A percentile compares a stretch with the other conserved stretches of the same genome.
Evolutionary conservation across 1,140 invertebrate genomes (phyloP).

Genomic region (Heliconius himera): DNA sequence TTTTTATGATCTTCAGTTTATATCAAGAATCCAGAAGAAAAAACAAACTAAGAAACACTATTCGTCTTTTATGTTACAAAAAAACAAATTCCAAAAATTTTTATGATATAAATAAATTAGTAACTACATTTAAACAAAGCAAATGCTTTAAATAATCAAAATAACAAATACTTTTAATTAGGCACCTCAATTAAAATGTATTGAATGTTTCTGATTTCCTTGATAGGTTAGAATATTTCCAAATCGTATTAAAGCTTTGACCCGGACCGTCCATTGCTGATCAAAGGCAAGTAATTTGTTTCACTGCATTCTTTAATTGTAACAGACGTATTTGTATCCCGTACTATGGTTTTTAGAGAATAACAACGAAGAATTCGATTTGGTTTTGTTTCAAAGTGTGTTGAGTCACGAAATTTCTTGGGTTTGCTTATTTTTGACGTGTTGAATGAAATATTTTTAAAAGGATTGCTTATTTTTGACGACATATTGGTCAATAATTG

Average conservation of each 20-base stretch:
- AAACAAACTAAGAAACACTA: no score
- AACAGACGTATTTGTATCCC: slow-evolving; percentile 42
- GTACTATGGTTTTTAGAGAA: not conserved
- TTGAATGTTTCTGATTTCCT: slow-evolving; percentile 13
- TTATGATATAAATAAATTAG: not conserved
- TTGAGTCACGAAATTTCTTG: no score
- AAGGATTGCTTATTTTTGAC: no score
- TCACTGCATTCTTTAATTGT: slow-evolving; percentile 59
- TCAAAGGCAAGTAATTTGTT: slow-evolving; percentile 53
- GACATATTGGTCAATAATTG: no score
- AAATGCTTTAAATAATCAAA: not conserved
- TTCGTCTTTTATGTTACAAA: no score
- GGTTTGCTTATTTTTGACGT: no score
- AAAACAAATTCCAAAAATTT: no score
- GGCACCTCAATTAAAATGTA: slow-evolving; percentile 18
- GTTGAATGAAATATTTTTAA: no score
- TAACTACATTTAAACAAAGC: no score
- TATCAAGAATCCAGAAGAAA: no score
- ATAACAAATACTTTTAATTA: not conserved
- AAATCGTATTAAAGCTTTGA: slow-evolving; percentile 31
- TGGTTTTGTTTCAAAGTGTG: no score
- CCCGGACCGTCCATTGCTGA: slow-evolving; percentile 33
- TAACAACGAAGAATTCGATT: not conserved
- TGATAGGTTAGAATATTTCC: slow-evolving; percentile 10
- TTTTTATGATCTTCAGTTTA: no score